Base-by-base conservation (phyloP, 2,113 vertebrate genomes). In the Excalfactoria chinensis region DNA sequence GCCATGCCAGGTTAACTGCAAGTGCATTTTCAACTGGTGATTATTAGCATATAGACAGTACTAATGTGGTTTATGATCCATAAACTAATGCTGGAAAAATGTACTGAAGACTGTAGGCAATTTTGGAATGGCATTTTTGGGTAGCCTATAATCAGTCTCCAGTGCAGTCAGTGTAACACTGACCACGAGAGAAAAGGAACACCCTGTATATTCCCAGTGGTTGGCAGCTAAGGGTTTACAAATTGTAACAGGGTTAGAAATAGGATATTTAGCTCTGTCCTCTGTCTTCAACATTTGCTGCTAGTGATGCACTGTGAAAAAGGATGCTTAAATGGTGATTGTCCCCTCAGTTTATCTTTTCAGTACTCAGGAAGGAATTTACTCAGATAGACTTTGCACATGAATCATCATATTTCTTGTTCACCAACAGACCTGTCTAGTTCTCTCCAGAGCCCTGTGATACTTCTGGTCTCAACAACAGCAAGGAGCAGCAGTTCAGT, bases 391-490 rank as follows among this genome's bases (percentile, higher is more conserved):
- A 70, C 5, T 66, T 84, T 79, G n/a, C 32, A 66, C 20, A 6
- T 22, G 70, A 78, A 82, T 53, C 32, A 32, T 67, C 19, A 0
- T 81, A 53, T 66, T 86, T 89, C 63, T 75, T 41, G 72, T 71
- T 66, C 12, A 34, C 35, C 49, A 79, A 20, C 68, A 91, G 44
- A 63, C 35, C n/a, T 69, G 41, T 66, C 63, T 69, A 76, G 74
- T 76, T 49, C 28, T 82, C 41, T 93, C 26, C 1, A 0, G 53
- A 91, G 44, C 67, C 58, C 16, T 18, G 32, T 62, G 78, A 53
- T 93, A 69, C 41, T 87, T 91, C 63, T 83, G 70, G 62, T 85
- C 58, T 79, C 81, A 93, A 35, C 76, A 86, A 16, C 53, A 89
- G 19, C 41, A 28, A 79, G 58, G 58, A 92, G 78, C 25, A 87